Percentiles rank a stretch among this genome's conserved stretches.
phyloP scores from a whole-genome alignment of 2,888 invertebrate genomes.

The Lepeophtheirus nordmannii region DNA sequence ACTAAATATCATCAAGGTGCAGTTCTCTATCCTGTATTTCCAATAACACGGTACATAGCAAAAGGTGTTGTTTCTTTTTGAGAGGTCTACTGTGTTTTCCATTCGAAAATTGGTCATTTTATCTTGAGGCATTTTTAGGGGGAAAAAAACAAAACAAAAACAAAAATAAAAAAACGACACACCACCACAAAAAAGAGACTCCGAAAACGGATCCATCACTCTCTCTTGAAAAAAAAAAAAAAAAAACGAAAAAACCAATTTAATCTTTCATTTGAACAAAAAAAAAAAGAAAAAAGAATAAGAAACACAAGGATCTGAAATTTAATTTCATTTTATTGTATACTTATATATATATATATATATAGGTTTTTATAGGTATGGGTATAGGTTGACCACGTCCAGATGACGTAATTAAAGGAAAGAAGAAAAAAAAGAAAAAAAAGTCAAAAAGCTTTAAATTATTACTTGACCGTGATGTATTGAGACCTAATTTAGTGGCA shows the following conservation, averaged over 20 bases:
- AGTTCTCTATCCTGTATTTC: too few relatives aligned
- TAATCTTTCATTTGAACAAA: neutral
- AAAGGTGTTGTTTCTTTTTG: too few relatives aligned
- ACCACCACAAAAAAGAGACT: neutral
- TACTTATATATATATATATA: too few relatives aligned
- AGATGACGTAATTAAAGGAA: conserved; percentile 6
- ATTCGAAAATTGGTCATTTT: neutral
- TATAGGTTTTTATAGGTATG: too few relatives aligned
- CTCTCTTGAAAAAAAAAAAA: neutral
- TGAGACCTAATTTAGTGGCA: neutral
- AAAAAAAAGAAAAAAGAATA: too few relatives aligned
- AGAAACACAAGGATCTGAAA: too few relatives aligned
- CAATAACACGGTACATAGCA: too few relatives aligned
- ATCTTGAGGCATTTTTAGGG: neutral
- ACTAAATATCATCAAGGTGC: too few relatives aligned
- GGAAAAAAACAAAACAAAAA: neutral
- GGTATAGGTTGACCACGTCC: neutral
- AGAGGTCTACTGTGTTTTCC: too few relatives aligned
- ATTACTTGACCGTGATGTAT: conserved; percentile 1
- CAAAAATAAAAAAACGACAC: neutral
- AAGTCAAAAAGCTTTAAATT: neutral
- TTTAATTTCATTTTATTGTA: too few relatives aligned
- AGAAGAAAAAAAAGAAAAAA: neutral
- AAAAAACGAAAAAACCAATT: neutral
- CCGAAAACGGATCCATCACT: conserved; percentile 7